Evolutionary conservation across 2,888 invertebrate genomes (phyloP).

Genomic region (Theretra japonica): DNA sequence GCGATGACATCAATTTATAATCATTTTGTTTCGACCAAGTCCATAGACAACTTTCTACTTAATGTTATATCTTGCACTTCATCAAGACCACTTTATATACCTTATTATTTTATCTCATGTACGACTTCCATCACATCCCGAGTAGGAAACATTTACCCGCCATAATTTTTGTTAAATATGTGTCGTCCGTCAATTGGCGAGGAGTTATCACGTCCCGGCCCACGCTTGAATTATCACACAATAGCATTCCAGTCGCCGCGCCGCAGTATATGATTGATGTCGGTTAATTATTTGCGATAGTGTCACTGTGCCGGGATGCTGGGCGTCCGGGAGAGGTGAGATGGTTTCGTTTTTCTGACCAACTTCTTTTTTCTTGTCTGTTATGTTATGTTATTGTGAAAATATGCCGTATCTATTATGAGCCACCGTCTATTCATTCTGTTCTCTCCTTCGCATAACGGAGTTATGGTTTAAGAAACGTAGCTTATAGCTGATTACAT

Average conservation of each 20-base stretch:
- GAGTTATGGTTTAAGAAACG: too few relatives aligned
- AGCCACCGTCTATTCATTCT: too few relatives aligned
- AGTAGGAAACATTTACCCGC: not conserved
- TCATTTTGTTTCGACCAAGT: too few relatives aligned
- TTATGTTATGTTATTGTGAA: not conserved
- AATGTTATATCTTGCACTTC: too few relatives aligned
- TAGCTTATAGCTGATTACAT: too few relatives aligned
- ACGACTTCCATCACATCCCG: not conserved
- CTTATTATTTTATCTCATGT: not conserved
- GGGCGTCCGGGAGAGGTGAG: constrained; percentile 20
- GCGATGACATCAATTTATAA: too few relatives aligned
- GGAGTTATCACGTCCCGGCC: constrained; percentile 48
- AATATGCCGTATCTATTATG: not conserved
- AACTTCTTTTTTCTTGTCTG: not conserved
- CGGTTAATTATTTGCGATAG: constrained; percentile 13
- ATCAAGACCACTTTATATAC: not conserved
- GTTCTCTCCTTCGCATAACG: too few relatives aligned
- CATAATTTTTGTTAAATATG: not conserved
- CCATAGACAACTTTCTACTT: too few relatives aligned
- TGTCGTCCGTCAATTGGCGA: constrained; percentile 32
- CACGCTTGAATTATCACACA: constrained; percentile 60
- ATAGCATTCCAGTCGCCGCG: constrained; percentile 52
- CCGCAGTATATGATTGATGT: constrained; percentile 30
- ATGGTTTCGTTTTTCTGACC: not conserved
- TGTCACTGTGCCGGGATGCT: constrained; percentile 18